These are phyloP conservation scores for Aphidius ervi DNA, from an alignment of 1,140 invertebrate species.

Conservation along the genomic window DNA sequence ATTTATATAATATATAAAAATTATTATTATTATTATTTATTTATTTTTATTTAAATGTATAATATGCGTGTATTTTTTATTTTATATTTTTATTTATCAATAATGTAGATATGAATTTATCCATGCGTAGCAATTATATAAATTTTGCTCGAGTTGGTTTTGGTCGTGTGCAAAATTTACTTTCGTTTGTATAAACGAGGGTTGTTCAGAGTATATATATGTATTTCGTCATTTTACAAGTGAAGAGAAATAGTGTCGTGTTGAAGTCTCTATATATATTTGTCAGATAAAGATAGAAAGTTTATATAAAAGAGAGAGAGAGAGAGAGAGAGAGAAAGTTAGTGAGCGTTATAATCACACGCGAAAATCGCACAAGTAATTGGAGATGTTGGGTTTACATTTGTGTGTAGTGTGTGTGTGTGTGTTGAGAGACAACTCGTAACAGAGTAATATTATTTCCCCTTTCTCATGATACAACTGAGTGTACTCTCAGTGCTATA, in stretches of 20 bases:
- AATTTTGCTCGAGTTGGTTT: conserved; percentile 31
- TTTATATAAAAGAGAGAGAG: too few species aligned
- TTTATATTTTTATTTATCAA: neutral
- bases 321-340: neutral
- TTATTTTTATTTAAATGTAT: neutral
- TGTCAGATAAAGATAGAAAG: too few species aligned
- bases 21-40: too few species aligned
- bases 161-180: conserved; percentile 32
- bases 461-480: too few species aligned
- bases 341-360: conserved; percentile 25
- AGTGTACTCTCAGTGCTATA: neutral
- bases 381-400: conserved; percentile 21
- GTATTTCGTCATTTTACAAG: too few species aligned
- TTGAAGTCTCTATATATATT: neutral
- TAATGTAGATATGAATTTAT: neutral
- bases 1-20: too few species aligned
- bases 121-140: conserved; percentile 40
- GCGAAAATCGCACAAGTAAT: conserved; percentile 29
- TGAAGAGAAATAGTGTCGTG: too few species aligned
- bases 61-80: neutral
- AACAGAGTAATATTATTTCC: too few species aligned
- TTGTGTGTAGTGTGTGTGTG: conserved; percentile 1
- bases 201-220: too few species aligned
- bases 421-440: neutral
- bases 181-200: conserved; percentile 15